Base-by-base conservation (phyloP, 1,140 invertebrate species). In the Pseudomyrmex flavicornis region DNA sequence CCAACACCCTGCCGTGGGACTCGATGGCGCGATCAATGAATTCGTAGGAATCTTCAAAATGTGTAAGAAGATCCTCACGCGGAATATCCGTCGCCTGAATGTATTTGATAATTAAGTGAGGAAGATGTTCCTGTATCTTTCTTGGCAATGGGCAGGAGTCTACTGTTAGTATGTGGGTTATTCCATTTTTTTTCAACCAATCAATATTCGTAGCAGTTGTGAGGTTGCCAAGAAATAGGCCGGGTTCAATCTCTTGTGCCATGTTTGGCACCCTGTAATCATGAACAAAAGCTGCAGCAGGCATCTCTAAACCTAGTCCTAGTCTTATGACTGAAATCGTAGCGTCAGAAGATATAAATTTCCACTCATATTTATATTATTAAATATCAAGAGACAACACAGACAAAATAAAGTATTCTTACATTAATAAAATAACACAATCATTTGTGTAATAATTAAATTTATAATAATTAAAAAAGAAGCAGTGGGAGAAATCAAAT, bases 11-110 rank as follows among this genome's bases (percentile, higher is more conserved):
- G 17, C 96, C 96, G 48, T 95, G 94, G 63, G 94, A 90, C 5
- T 93, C 89, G 56, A 95, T 88, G 10, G 96, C 96, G 22, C 95
- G 91, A 73, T 95, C 95, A 50, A 98, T 97, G 87, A 97, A 98
- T 2, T 96, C 93, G 92, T 96, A 96, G 22, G 97, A 96, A 59
- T 96, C 95, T 88, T 97, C 96, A 85, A 98, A 96, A 89, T 97
- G 95, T 83, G 95, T 96, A n/a, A 98, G 94, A 12, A 98, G 92
- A 92, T 98, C 97, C 90, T 98, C 97, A 86, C 97, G 96, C 1
- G 97, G 96, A 92, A 97, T 96, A 94, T 98, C 97, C 2, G 97
- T 96, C 88, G 98, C 95, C 93, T 97, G 97, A 44, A 98, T 95
- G 92, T 96, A 98, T 93, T 97, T 97, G 13, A 96, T 95, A 54